These are phyloP conservation scores for Eublepharis macularius DNA, from an alignment of 2,113 vertebrate genomes.

Conservation along the genomic window DNA sequence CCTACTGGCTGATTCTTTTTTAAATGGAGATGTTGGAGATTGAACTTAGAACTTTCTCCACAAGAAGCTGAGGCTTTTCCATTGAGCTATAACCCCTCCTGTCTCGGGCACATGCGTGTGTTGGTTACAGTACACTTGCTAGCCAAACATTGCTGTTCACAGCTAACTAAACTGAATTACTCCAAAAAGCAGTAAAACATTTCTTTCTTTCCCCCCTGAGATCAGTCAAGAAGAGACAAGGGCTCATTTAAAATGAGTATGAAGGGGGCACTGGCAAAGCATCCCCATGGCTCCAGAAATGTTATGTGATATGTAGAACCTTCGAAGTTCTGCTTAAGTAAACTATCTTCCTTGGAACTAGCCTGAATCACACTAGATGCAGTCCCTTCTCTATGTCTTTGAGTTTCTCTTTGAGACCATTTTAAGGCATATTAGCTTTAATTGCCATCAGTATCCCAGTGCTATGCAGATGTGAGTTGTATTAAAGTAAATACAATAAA, in stretches of 20 bases:
- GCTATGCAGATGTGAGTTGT: background rate
- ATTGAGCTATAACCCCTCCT: too few species aligned
- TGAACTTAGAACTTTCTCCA: too few species aligned
- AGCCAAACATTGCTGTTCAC: background rate
- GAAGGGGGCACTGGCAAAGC: background rate
- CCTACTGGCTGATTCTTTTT: too few species aligned
- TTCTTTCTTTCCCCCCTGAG: background rate
- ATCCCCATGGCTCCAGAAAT: background rate
- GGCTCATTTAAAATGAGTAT: background rate
- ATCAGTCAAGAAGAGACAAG: background rate
- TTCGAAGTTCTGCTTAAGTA: background rate
- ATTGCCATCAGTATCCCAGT: background rate
- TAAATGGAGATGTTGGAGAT: too few species aligned
- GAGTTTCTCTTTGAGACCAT: background rate
- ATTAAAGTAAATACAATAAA: constrained; percentile 18
- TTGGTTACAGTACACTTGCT: too few species aligned
- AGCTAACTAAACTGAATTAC: background rate
- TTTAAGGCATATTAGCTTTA: constrained; percentile 36
- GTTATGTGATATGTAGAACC: background rate
- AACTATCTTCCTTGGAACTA: background rate
- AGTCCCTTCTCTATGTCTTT: background rate
- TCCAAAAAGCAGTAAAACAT: background rate
- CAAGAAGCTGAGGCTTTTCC: too few species aligned
- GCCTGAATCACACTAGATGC: background rate
- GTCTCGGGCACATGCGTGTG: too few species aligned